phyloP scores from a whole-genome alignment of 2,797 vertebrate species.

The Enteromius argenteus region DNA sequence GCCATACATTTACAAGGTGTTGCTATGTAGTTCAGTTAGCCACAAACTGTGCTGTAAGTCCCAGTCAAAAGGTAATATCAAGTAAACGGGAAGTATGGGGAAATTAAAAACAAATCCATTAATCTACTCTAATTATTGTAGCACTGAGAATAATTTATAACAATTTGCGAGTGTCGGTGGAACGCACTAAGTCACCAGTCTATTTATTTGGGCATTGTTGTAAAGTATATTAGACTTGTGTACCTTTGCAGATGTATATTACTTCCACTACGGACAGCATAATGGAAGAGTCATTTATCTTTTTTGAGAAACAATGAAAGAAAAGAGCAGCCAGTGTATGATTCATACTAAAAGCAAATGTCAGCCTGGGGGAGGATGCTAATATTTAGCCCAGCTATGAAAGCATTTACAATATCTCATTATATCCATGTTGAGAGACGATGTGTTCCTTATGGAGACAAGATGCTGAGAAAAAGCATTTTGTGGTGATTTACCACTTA shows the following conservation, averaged over 20 bases:
- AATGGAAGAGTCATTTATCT: constrained; percentile 41
- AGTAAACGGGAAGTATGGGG: background rate
- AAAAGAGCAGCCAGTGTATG: constrained; percentile 56
- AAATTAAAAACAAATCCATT: background rate
- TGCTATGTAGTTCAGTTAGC: background rate
- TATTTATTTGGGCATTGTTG: background rate
- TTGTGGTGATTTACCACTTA: background rate
- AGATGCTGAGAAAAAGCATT: constrained; percentile 34
- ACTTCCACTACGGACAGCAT: background rate
- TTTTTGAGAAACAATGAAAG: constrained; percentile 39
- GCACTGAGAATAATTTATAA: background rate
- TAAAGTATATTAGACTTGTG: background rate
- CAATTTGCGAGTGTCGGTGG: background rate
- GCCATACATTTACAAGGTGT: background rate
- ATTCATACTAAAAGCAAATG: constrained; percentile 63
- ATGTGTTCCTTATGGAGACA: constrained; percentile 43
- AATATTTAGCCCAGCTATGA: constrained; percentile 58
- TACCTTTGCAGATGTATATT: background rate
- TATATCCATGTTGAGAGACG: constrained; percentile 53
- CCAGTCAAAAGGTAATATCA: background rate
- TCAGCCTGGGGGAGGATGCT: constrained; percentile 62
- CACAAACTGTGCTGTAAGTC: background rate
- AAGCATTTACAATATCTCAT: constrained; percentile 61
- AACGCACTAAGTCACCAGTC: background rate
- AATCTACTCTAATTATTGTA: constrained; percentile 4